Percentiles rank a stretch among this genome's conserved stretches.
Evolutionary conservation across 2,113 vertebrate species (phyloP).

Genomic region (Pterocles gutturalis): DNA sequence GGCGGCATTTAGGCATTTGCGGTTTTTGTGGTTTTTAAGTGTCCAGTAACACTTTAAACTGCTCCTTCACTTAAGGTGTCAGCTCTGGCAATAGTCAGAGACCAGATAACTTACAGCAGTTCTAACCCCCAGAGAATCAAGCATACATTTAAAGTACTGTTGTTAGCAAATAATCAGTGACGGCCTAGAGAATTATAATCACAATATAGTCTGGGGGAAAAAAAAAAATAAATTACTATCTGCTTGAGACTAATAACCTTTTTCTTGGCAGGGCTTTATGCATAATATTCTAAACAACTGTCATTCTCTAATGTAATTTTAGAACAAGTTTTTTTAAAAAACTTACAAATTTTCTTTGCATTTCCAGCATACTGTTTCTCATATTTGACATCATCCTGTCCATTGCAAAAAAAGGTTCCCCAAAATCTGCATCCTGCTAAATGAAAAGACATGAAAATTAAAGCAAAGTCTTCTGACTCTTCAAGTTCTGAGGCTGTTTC

Average conservation of each 20-base stretch:
- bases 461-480: background rate
- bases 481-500: background rate
- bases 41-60: background rate
- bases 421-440: slow-evolving; percentile 77
- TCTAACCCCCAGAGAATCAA: background rate
- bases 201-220: accelerated
- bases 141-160: background rate
- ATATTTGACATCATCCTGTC: slow-evolving; percentile 89
- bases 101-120: background rate
- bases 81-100: background rate
- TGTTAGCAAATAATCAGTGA: background rate
- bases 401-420: slow-evolving; percentile 84
- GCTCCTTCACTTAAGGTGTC: background rate
- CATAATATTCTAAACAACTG: background rate
- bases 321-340: background rate
- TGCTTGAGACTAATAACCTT: background rate
- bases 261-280: background rate
- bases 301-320: background rate
- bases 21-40: background rate
- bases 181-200: background rate
- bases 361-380: slow-evolving; percentile 84
- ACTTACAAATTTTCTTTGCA: slow-evolving; percentile 90
- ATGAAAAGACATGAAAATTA: background rate
- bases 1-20: background rate
- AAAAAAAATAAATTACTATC: background rate